Conservation (phyloP, 1,140 invertebrate species). For the Heliothis subflexa region DNA sequence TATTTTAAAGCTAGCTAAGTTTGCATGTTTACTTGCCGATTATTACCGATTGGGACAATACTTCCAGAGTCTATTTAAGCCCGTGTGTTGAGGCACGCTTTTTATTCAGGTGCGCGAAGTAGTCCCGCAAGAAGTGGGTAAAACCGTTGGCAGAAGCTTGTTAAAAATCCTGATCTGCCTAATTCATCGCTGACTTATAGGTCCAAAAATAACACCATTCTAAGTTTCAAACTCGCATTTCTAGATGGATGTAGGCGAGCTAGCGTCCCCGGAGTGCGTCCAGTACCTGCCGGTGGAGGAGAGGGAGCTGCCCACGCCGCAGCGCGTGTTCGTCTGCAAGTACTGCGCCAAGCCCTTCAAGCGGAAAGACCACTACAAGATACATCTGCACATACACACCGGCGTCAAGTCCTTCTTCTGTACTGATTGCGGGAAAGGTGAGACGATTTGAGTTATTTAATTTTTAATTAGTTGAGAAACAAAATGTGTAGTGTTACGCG, state of each 20-base stretch:
- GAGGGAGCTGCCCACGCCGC: constrained; percentile 64
- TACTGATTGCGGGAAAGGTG: constrained; percentile 88
- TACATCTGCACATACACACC: constrained; percentile 93
- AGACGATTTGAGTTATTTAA: neutral
- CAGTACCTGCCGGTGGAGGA: constrained; percentile 45
- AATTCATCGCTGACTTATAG: no score
- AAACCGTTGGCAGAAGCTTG: no score
- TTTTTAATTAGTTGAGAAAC: no score
- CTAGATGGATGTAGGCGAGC: constrained; percentile 60
- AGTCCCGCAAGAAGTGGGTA: no score
- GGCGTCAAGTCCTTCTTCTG: constrained; percentile 93
- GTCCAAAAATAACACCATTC: neutral
- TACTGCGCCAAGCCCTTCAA: constrained; percentile 79
- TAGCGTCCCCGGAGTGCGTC: neutral
- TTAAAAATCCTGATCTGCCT: no score
- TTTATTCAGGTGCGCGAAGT: no score
- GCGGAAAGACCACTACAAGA: constrained; percentile 91
- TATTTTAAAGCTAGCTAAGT: no score
- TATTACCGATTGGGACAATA: no score
- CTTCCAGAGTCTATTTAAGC: no score
- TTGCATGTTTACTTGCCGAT: no score
- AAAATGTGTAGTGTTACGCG: no score
- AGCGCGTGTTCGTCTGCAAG: constrained; percentile 78
- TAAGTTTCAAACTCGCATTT: neutral
- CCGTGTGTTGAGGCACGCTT: no score